Conservation (phyloP, 2,113 vertebrate species). For the Ictalurus furcatus region DNA sequence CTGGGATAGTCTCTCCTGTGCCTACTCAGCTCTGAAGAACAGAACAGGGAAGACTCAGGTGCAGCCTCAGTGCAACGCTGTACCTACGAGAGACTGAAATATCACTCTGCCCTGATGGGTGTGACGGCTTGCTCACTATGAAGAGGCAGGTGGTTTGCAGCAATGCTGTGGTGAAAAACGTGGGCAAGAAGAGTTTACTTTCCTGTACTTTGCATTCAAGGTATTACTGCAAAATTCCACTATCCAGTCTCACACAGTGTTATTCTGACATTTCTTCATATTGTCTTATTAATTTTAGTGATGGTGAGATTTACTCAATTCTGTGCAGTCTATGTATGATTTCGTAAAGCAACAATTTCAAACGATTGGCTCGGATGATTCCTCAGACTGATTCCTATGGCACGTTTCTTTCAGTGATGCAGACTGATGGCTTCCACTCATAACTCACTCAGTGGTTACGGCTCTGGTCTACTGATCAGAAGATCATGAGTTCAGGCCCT, state of each 20-base stretch:
- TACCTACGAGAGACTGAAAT: slow-evolving; percentile 16
- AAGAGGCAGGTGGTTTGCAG: background rate
- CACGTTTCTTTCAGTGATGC: background rate
- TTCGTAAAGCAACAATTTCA: background rate
- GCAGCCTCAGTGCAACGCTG: slow-evolving; percentile 13
- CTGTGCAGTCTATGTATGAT: background rate
- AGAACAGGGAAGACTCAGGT: slow-evolving; percentile 42
- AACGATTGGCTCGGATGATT: background rate
- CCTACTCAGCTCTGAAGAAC: slow-evolving; percentile 51
- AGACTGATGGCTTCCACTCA: too few species aligned
- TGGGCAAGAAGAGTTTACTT: background rate
- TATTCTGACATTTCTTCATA: background rate
- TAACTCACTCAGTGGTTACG: background rate
- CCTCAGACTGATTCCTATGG: background rate
- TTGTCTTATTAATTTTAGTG: background rate
- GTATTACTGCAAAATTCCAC: background rate
- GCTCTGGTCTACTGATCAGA: background rate
- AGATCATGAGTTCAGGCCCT: background rate
- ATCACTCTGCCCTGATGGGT: background rate
- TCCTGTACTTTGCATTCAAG: background rate
- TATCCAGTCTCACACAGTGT: background rate
- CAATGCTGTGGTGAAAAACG: background rate
- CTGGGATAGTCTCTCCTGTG: slow-evolving; percentile 64
- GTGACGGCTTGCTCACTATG: background rate
- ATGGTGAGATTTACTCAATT: background rate